Conservation (phyloP, 2,888 invertebrate genomes). For the Geotrupes spiniger region DNA sequence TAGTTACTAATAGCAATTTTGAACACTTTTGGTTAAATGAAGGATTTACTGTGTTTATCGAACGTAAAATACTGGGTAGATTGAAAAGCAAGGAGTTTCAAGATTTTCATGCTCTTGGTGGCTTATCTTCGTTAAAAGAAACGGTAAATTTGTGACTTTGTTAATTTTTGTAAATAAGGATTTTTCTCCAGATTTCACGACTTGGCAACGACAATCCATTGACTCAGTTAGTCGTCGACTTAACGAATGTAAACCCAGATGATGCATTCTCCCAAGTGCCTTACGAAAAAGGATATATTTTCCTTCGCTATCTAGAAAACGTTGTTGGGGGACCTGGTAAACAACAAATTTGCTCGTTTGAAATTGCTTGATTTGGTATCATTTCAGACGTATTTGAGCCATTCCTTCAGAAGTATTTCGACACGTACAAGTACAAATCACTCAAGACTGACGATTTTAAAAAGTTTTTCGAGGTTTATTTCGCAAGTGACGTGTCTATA, state of each 20-base stretch:
- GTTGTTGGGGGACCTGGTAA: conserved; percentile 76
- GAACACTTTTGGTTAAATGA: conserved; percentile 98
- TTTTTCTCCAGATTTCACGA: conserved; percentile 54
- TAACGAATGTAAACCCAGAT: conserved; percentile 82
- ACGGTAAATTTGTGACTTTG: conserved; percentile 54
- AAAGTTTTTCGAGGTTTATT: conserved; percentile 67
- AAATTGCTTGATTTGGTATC: too few species aligned
- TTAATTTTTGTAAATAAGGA: too few species aligned
- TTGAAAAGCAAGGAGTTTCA: conserved; percentile 64
- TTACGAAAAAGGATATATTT: conserved; percentile 89
- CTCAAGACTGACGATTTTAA: conserved; percentile 82
- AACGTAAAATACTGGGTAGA: conserved; percentile 78
- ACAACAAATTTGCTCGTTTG: background rate
- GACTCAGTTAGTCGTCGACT: conserved; percentile 77
- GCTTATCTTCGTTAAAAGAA: conserved; percentile 72
- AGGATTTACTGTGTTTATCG: conserved; percentile 90
- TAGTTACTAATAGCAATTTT: conserved; percentile 89
- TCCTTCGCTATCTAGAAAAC: conserved; percentile 83
- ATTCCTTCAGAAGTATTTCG: conserved; percentile 78
- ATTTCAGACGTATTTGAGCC: conserved; percentile 68
- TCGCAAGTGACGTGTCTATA: conserved; percentile 58
- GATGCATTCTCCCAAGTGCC: conserved; percentile 88
- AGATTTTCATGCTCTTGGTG: conserved; percentile 78
- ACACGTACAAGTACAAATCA: conserved; percentile 76
- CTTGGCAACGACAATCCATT: conserved; percentile 65